Evolutionary conservation across 2,888 invertebrate species (phyloP), one percentile per base, ranked within the genome.

Genomic region (Philhelius pedissequus): DNA sequence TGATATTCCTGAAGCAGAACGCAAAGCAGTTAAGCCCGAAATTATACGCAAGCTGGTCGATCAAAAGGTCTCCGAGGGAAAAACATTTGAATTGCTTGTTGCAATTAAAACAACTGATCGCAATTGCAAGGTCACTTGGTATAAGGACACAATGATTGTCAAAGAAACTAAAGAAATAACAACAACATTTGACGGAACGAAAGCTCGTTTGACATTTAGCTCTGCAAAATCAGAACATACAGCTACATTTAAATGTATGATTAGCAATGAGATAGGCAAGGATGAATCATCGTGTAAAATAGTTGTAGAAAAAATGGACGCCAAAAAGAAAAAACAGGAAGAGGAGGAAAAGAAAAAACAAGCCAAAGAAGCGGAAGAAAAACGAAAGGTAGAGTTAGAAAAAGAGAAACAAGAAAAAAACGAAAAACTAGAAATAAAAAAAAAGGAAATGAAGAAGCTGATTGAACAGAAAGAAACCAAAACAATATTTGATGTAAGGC

Each of bases 241-340:
- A 4, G 97, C 97, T 48, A 94, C 94, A 62, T 98, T 97, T 92
- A 95, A 94, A 89, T 95, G 98, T 50, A 95, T 97, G 27, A 96
- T 98, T 69, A 95, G 94, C 89, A 99, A 99, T 90, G 97, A 98
- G 90, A 95, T 95, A 88, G 99, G 99, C 62, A 95, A 96, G 90
- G 98, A 97, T 88, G 96, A 97, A 89, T 96, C 96, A 2, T 94
- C 95, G 52, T 97, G 98, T 56, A 95, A 96, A 88, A 93, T 99
- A 76, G 96, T 96, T 22, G 95, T 99, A 11, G 94, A 93, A 89
- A 94, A 94, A 92, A 91, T 90, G 78, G 89, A 91, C 58, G 92
- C 92, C 8, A 91, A 92, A 86, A 91, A 93, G 90, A 93, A 93
- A 90, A 94, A 94, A 87, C 92, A 93, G 69, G 92, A 93, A 73